Evolutionary conservation across 1,140 invertebrate species (phyloP).

Genomic region (Hylaeus volcanicus): DNA sequence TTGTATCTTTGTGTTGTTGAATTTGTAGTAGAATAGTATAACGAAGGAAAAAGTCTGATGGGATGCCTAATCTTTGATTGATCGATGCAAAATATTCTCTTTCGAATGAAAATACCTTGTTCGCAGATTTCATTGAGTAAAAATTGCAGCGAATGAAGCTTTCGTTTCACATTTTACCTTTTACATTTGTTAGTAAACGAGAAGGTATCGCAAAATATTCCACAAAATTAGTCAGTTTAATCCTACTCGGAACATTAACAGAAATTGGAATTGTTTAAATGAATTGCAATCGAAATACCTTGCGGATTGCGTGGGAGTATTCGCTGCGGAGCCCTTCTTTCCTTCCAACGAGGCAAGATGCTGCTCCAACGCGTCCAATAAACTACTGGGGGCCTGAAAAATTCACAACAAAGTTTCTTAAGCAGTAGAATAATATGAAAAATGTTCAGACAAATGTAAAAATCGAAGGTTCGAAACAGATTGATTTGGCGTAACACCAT

Average conservation of each 20-base stretch:
- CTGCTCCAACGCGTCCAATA: constrained; percentile 98
- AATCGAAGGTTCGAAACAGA: too few relatives aligned
- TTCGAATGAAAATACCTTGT: background rate
- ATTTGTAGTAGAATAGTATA: constrained; percentile 33
- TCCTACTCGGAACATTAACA: constrained; percentile 50
- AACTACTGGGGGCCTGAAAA: constrained; percentile 94
- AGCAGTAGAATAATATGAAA: too few relatives aligned
- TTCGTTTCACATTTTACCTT: constrained; percentile 4
- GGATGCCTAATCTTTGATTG: constrained; percentile 21
- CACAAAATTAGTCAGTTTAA: constrained; percentile 20
- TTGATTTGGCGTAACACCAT: too few relatives aligned
- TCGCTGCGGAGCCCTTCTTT: constrained; percentile 91
- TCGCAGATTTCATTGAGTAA: background rate
- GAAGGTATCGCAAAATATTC: constrained; percentile 40
- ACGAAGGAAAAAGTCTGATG: constrained; percentile 43
- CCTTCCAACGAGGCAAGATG: constrained; percentile 96
- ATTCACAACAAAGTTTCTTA: background rate
- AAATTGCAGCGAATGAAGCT: background rate
- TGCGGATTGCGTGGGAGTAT: constrained; percentile 91
- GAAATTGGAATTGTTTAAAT: background rate
- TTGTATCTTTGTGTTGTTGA: constrained; percentile 32
- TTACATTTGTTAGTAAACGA: constrained; percentile 9
- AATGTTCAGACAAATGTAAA: too few relatives aligned
- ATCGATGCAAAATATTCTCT: constrained; percentile 11
- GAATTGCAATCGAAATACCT: constrained; percentile 81